Percentiles rank a stretch among this genome's conserved stretches.
These are phyloP conservation scores for Galerucella pusilla DNA, from an alignment of 2,888 invertebrate genomes.

Conservation along the genomic window DNA sequence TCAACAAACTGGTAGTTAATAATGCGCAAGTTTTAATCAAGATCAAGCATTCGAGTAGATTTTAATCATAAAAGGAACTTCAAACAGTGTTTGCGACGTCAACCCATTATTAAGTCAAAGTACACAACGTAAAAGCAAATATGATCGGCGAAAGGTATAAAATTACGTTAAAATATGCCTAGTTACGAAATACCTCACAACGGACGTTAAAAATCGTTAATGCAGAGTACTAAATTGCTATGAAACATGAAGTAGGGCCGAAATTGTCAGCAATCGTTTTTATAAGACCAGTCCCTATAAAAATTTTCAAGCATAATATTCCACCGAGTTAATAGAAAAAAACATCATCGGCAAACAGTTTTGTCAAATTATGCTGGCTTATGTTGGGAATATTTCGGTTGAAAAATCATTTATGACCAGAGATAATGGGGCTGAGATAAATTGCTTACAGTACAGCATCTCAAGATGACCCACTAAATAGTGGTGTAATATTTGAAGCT, in stretches of 20 bases:
- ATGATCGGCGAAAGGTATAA: slow-evolving; percentile 3
- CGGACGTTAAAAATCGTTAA: background rate
- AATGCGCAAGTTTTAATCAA: background rate
- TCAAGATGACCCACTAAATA: background rate
- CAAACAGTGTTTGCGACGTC: background rate
- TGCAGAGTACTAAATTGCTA: background rate
- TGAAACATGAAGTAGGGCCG: slow-evolving; percentile 11
- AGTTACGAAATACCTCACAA: slow-evolving; percentile 16
- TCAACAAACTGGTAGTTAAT: background rate
- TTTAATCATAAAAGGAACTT: slow-evolving; percentile 3
- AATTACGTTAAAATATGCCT: slow-evolving; percentile 13
- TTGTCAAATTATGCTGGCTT: background rate
- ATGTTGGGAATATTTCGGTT: background rate
- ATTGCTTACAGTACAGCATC: background rate
- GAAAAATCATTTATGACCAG: background rate
- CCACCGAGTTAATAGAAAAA: background rate
- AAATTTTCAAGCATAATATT: background rate
- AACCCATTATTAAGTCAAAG: slow-evolving; percentile 15
- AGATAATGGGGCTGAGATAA: background rate
- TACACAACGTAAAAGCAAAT: slow-evolving; percentile 14
- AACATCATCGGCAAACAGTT: background rate
- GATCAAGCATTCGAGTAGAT: slow-evolving; percentile 3
- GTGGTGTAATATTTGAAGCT: background rate
- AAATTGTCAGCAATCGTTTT: slow-evolving; percentile 6
- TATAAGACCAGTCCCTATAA: background rate